Conservation (phyloP, 2,888 invertebrate species). For the Stratiomys singularior region DNA sequence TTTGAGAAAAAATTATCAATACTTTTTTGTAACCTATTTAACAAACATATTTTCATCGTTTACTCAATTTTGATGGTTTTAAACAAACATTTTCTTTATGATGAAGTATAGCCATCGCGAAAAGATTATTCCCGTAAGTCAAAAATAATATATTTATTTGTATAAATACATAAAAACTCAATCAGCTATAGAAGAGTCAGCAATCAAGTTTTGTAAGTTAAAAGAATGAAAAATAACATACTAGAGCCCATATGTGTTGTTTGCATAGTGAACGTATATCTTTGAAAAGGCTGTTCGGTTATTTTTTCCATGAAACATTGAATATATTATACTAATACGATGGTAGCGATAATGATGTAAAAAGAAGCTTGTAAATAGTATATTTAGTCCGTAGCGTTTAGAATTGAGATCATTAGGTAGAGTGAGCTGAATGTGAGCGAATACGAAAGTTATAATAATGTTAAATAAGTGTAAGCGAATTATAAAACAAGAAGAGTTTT, state of each 20-base stretch:
- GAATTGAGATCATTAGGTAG: not conserved
- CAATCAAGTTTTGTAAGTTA: too few species aligned
- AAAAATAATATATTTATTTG: too few species aligned
- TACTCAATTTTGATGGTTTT: too few species aligned
- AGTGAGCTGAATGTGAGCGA: constrained; percentile 24
- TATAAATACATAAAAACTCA: too few species aligned
- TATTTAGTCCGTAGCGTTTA: constrained; percentile 6
- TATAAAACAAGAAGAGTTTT: constrained; percentile 29
- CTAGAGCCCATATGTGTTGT: not conserved
- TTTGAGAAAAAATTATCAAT: too few species aligned
- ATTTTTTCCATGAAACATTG: not conserved
- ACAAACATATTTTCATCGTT: too few species aligned
- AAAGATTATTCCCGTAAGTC: too few species aligned
- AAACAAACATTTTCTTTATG: too few species aligned
- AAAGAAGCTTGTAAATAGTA: constrained; percentile 37
- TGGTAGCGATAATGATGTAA: constrained; percentile 4
- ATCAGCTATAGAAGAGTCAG: too few species aligned
- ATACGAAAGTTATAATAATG: constrained; percentile 25
- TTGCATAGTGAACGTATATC: not conserved
- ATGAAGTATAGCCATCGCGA: too few species aligned
- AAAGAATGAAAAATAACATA: too few species aligned
- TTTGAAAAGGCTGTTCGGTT: constrained; percentile 13
- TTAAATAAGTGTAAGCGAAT: constrained; percentile 25
- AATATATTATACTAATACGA: not conserved
- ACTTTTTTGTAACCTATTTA: too few species aligned